Conservation (phyloP, 2,888 invertebrate species). For the Trichacis sp. region DNA sequence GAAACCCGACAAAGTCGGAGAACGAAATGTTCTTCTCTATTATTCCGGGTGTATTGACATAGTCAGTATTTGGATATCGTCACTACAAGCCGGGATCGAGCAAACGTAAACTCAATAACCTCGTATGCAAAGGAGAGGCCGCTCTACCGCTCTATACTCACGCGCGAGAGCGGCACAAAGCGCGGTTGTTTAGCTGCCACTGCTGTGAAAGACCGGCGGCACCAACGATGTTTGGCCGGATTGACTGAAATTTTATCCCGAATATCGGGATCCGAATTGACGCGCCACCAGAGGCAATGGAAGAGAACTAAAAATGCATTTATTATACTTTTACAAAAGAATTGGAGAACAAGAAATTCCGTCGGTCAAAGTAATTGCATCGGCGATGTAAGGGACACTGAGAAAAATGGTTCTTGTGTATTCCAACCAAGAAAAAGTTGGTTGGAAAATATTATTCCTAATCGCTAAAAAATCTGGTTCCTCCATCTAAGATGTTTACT, state of each 20-base stretch:
- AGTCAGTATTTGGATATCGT: constrained; percentile 32
- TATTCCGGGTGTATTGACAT: constrained; percentile 19
- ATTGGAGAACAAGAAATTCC: background rate
- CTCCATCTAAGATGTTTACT: no score
- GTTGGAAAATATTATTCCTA: no score
- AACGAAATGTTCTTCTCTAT: constrained; percentile 5
- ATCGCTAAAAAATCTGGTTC: no score
- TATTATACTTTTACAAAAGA: background rate
- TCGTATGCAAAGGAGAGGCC: constrained; percentile 33
- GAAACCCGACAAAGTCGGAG: constrained; percentile 3
- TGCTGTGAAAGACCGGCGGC: constrained; percentile 19
- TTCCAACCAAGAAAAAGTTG: no score
- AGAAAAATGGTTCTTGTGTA: no score
- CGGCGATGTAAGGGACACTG: background rate
- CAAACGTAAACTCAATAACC: constrained; percentile 43
- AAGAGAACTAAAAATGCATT: background rate
- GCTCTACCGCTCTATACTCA: background rate
- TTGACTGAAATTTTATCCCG: constrained; percentile 24
- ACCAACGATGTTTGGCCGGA: constrained; percentile 19
- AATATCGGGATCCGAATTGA: constrained; percentile 9
- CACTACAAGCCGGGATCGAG: constrained; percentile 38
- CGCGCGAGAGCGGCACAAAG: constrained; percentile 28
- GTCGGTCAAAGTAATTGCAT: background rate
- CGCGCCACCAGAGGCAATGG: no score
- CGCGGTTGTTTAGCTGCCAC: constrained; percentile 33